Percentiles rank a stretch among this genome's conserved stretches.
These are phyloP conservation scores for Tamias sibiricus DNA, from an alignment of 2,113 vertebrate species.

Conservation along the genomic window DNA sequence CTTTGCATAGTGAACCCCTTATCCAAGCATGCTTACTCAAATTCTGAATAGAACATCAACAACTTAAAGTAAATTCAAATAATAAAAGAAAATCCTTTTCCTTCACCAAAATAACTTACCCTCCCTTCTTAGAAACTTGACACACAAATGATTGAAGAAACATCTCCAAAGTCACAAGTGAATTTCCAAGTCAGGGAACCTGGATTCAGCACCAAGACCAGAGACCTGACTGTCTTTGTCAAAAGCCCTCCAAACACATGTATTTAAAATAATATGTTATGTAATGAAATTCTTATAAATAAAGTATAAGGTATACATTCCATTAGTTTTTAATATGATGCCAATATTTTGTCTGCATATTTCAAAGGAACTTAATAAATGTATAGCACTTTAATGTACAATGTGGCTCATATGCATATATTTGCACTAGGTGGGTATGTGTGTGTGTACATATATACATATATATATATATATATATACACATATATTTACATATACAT, in stretches of 20 bases:
- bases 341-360: not conserved
- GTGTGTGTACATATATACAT: not conserved
- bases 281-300: not conserved
- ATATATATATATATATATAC: not conserved
- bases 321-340: not conserved
- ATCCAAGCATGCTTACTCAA: not conserved
- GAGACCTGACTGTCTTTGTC: not conserved
- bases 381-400: not conserved
- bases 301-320: not conserved
- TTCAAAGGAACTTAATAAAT: conserved; percentile 19
- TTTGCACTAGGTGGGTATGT: conserved; percentile 6
- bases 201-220: not conserved
- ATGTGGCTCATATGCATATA: not conserved
- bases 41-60: not conserved
- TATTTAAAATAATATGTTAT: conserved; percentile 24
- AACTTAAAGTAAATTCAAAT: not conserved
- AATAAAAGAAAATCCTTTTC: not conserved
- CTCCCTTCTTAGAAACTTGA: not conserved
- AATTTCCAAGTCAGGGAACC: not conserved
- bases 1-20: not conserved
- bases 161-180: not conserved
- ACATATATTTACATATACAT: conserved; percentile 44
- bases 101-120: not conserved
- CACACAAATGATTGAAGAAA: not conserved
- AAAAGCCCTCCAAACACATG: not conserved